Conservation (phyloP, 2,113 vertebrate genomes). For the Poeciliopsis turrubarensis region DNA sequence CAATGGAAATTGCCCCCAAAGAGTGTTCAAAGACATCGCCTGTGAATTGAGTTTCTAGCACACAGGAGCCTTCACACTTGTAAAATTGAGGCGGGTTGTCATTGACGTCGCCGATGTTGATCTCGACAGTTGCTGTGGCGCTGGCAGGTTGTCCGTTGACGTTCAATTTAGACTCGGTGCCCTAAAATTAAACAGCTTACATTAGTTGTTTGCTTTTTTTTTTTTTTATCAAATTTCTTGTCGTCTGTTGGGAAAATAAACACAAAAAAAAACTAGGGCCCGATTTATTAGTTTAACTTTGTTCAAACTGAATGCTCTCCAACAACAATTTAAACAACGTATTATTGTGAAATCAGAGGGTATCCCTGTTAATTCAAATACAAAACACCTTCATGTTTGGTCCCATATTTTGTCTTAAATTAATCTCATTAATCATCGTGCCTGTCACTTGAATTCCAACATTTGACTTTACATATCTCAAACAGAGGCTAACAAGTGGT, state of each 20-base stretch:
- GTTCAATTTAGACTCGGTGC: conserved; percentile 59
- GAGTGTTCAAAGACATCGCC: conserved; percentile 84
- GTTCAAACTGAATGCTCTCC: not conserved
- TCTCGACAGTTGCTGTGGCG: conserved; percentile 67
- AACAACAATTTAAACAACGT: not conserved
- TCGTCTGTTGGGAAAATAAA: too few relatives aligned
- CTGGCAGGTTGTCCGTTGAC: conserved; percentile 51
- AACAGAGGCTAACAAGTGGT: too few relatives aligned
- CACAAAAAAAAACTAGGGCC: too few relatives aligned
- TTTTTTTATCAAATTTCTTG: not conserved
- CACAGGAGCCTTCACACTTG: conserved; percentile 78
- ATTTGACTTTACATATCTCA: not conserved
- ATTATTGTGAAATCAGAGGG: not conserved
- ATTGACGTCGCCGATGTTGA: conserved; percentile 85
- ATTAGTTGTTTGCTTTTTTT: too few relatives aligned
- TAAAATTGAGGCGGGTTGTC: conserved; percentile 90
- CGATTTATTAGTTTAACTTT: too few relatives aligned
- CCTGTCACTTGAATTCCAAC: not conserved
- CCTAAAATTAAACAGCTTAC: conserved; percentile 54
- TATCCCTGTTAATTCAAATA: not conserved
- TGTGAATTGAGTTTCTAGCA: conserved; percentile 62
- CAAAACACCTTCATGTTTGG: not conserved
- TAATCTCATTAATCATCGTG: not conserved
- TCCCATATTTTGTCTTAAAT: not conserved
- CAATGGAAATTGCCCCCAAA: conserved; percentile 76